These are phyloP conservation scores for Danio aesculapii DNA, from an alignment of 2,797 vertebrate species.

Conservation along the genomic window DNA sequence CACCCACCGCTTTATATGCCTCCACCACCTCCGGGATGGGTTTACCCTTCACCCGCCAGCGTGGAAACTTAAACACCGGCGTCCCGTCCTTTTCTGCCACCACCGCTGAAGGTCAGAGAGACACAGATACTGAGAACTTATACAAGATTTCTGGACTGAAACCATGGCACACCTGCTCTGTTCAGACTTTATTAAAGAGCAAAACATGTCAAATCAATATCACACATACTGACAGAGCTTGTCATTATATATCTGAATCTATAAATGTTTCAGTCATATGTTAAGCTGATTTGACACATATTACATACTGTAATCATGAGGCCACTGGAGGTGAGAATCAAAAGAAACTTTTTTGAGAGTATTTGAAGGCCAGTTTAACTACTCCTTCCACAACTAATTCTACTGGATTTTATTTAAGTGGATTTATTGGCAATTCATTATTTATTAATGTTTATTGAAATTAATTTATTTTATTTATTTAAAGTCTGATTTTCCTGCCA, in stretches of 20 bases:
- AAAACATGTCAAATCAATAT: not conserved
- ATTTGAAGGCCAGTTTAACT: not conserved
- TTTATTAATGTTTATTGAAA: too few species aligned
- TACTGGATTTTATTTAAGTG: not conserved
- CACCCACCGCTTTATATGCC: slow-evolving; percentile 84
- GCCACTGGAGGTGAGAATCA: not conserved
- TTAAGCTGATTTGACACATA: not conserved
- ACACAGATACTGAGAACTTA: slow-evolving; percentile 28
- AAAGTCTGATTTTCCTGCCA: too few species aligned
- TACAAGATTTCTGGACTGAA: slow-evolving; percentile 7
- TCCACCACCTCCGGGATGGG: slow-evolving; percentile 82
- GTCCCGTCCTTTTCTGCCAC: slow-evolving; percentile 88
- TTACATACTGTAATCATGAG: too few species aligned
- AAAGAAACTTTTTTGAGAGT: not conserved
- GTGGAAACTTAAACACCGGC: slow-evolving; percentile 88
- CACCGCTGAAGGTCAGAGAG: slow-evolving; percentile 73
- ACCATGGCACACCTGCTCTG: not conserved
- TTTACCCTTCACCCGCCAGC: slow-evolving; percentile 87
- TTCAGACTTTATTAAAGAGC: not conserved
- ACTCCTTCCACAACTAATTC: not conserved
- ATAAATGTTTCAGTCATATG: slow-evolving; percentile 6
- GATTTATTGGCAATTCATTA: too few species aligned
- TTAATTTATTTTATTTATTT: too few species aligned
- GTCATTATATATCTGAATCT: slow-evolving; percentile 14
- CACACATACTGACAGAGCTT: not conserved